Conservation (phyloP, 2,888 invertebrate genomes). For the Drosophila tanythrix region DNA sequence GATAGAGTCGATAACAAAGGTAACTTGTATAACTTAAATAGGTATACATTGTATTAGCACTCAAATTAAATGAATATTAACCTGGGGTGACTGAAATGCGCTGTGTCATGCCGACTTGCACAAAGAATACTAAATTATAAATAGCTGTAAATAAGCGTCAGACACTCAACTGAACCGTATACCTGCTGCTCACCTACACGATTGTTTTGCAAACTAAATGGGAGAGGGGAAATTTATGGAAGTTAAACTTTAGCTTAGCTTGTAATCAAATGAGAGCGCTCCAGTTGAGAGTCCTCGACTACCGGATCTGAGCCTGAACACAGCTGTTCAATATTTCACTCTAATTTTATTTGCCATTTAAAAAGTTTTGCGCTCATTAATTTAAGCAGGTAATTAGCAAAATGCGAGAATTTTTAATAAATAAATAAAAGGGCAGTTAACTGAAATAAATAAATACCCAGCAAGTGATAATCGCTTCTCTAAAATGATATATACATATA, state of each 20-base stretch:
- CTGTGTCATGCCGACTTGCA: slow-evolving; percentile 40
- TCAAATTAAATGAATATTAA: slow-evolving; percentile 3
- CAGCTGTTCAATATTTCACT: background rate
- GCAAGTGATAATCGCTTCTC: background rate
- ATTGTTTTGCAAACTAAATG: background rate
- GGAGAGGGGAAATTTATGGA: background rate
- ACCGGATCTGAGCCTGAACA: background rate
- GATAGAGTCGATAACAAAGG: background rate
- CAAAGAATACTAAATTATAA: background rate
- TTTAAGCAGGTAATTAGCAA: background rate
- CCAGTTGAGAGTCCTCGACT: background rate
- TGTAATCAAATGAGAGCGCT: background rate
- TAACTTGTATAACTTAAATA: background rate
- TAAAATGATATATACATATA: too few species aligned
- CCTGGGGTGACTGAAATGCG: background rate
- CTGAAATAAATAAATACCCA: background rate
- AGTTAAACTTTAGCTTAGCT: background rate
- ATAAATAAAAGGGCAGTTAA: background rate
- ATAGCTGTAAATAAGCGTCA: background rate
- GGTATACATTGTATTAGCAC: slow-evolving; percentile 1
- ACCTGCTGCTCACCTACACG: slow-evolving; percentile 12
- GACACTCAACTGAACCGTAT: slow-evolving; percentile 32
- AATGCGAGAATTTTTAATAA: background rate
- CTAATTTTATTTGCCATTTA: background rate
- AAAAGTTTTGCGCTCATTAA: background rate